phyloP scores from a whole-genome alignment of 23 tunicate species.

The Ascidia mentula region DNA sequence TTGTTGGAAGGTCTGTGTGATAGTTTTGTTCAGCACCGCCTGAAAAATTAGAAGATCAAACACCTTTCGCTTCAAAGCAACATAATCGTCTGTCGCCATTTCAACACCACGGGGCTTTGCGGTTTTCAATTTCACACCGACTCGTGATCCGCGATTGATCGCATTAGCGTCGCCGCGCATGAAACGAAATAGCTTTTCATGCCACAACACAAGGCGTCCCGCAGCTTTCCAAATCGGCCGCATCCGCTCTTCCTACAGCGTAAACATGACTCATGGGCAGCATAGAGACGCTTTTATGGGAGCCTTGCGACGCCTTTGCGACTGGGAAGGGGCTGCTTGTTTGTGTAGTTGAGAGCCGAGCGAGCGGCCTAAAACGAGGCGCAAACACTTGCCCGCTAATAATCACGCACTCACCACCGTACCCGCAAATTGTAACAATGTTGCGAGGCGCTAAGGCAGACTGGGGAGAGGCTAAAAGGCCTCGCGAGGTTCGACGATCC shows the following conservation, averaged over 20 bases:
- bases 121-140: conserved; percentile 5
- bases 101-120: not conserved
- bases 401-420: not conserved
- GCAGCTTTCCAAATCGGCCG: not conserved
- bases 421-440: conserved; percentile 7
- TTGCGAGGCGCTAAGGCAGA: not conserved
- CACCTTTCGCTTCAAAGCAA: no score
- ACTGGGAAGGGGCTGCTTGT: not conserved
- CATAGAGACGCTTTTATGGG: not conserved
- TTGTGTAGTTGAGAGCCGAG: not conserved
- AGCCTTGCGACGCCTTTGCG: not conserved
- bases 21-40: no score
- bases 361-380: not conserved
- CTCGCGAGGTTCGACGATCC: not conserved
- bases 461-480: not conserved
- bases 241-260: not conserved
- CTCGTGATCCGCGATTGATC: not conserved
- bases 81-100: no score
- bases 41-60: no score
- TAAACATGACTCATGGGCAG: not conserved
- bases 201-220: not conserved
- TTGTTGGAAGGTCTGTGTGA: no score
- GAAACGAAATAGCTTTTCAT: not conserved
- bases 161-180: conserved; percentile 1
- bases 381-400: conserved; percentile 8